Conservation (phyloP, 2,888 invertebrate species). For the Lycaena phlaeas region DNA sequence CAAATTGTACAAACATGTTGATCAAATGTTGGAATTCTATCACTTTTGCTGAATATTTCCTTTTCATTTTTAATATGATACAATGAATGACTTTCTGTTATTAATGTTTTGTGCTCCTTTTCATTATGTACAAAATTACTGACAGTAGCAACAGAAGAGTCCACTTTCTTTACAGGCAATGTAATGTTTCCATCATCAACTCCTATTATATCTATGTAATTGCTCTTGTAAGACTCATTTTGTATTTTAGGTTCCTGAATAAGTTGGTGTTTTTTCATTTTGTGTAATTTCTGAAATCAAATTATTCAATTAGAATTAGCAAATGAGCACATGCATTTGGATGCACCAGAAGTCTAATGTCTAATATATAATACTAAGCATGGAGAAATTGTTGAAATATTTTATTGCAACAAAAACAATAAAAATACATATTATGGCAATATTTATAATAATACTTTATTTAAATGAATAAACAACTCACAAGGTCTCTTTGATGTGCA, state of each 20-base stretch:
- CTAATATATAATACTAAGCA: too few species aligned
- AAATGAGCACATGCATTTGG: too few species aligned
- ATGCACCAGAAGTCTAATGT: too few species aligned
- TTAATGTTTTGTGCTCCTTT: conserved; percentile 23
- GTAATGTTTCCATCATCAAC: conserved; percentile 45
- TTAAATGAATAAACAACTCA: conserved; percentile 26
- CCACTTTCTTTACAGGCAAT: conserved; percentile 26
- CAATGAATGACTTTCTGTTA: conserved; percentile 21
- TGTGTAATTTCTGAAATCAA: conserved; percentile 47
- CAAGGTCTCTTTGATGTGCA: conserved; percentile 71
- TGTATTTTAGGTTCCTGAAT: conserved; percentile 28
- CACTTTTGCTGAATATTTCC: conserved; percentile 17
- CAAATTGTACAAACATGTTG: conserved; percentile 41
- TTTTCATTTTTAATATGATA: conserved; percentile 8
- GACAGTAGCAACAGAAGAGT: conserved; percentile 19
- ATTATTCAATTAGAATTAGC: too few species aligned
- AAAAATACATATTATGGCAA: too few species aligned
- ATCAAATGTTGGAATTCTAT: conserved; percentile 15
- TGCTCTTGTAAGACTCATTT: conserved; percentile 34
- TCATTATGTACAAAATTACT: conserved; percentile 37
- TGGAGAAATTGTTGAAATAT: too few species aligned
- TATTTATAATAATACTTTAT: too few species aligned
- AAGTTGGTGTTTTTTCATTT: conserved; percentile 48
- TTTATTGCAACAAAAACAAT: too few species aligned
- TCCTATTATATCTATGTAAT: conserved; percentile 50